phyloP scores from a whole-genome alignment of 2,888 invertebrate genomes.

The Torymus auratus region DNA sequence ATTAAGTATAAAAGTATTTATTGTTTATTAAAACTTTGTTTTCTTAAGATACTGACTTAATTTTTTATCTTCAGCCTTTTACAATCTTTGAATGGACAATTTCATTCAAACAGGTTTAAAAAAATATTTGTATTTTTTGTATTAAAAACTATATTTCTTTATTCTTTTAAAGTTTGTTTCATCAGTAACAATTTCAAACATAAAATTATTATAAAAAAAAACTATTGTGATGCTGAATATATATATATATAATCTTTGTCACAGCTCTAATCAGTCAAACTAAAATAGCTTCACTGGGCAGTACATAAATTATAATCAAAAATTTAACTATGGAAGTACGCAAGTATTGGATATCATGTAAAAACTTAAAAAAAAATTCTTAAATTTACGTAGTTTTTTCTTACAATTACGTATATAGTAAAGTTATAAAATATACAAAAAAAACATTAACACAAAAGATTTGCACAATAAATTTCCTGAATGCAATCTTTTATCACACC shows the following conservation, averaged over 20 bases:
- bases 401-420: slow-evolving; percentile 11
- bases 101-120: slow-evolving; percentile 5
- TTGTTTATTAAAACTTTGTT: slow-evolving; percentile 58
- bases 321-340: slow-evolving; percentile 15
- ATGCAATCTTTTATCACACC: background rate
- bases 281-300: slow-evolving; percentile 22
- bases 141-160: slow-evolving; percentile 41
- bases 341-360: slow-evolving; percentile 30
- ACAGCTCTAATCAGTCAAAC: slow-evolving; percentile 52
- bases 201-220: slow-evolving; percentile 18
- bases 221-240: background rate
- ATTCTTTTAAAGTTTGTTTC: slow-evolving; percentile 25
- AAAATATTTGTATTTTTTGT: slow-evolving; percentile 8
- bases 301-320: background rate
- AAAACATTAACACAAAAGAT: background rate
- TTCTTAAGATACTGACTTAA: slow-evolving; percentile 42
- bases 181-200: slow-evolving; percentile 14
- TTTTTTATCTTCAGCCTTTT: slow-evolving; percentile 11
- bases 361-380: slow-evolving; percentile 18
- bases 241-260: slow-evolving; percentile 34
- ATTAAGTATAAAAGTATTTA: slow-evolving; percentile 54
- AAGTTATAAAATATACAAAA: slow-evolving; percentile 13
- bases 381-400: background rate
- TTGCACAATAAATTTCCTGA: background rate
- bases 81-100: no score